Evolutionary conservation across 2,113 vertebrate genomes (phyloP), one percentile per base, ranked within the genome.

Genomic region (Periophthalmus modestus): DNA sequence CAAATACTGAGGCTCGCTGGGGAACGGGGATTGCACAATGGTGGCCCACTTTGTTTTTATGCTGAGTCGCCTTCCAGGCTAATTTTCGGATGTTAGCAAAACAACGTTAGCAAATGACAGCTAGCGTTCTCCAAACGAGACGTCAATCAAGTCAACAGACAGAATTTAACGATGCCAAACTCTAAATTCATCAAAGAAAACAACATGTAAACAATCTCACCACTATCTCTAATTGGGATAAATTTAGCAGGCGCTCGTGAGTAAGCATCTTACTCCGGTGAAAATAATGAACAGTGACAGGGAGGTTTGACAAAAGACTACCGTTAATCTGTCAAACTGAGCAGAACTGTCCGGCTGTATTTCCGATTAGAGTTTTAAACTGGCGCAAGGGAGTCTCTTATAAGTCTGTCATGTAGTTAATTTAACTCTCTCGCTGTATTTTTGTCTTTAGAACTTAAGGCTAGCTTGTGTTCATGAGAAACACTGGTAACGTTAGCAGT

Each of bases 51-150:
- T 73, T 70, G 81, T 80, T 77, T 82, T 87, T 84, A 84, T 91
- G 89, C 90, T 89, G 88, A 89, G 89, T 91, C 89, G 90, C 59
- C 88, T 87, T 75, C 74, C 66, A 78, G 72, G 85, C 89, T 90
- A 84, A 84, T 86, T 85, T 85, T 80, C 83, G 69, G 63, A 75
- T 77, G 78, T 78, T 88, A 89, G 86, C 88, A 89, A 74, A 86
- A 85, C 82, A 83, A 86, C 70, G 47, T 79, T 84, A 88, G 80
- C 81, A n/a, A 54, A 63, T 73, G 39, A 59, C 66, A 82, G 69
- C 74, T 74, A 78, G 62, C 75, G 68, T 7, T 70, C 50, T 58
- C 72, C 34, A 67, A 48, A 73, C 68, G 46, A 78, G 2, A 10
- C 34, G 36, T 2, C 47, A 68, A 68, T 73, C 6, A 74, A 39